Evolutionary conservation across 2,888 invertebrate species (phyloP).

Genomic region (Oegoconia quadripuncta): DNA sequence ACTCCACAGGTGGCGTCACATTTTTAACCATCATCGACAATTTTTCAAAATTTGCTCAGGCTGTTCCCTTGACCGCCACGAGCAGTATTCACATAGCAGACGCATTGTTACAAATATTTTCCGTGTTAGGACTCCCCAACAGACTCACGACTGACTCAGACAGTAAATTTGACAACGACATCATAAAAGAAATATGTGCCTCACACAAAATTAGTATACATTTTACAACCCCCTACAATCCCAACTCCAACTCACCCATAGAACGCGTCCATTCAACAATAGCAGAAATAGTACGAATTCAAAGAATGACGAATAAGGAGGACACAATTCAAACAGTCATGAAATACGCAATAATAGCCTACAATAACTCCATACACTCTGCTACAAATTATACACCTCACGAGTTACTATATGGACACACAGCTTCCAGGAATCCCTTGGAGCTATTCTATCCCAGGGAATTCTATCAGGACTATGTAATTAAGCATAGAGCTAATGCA

Average conservation of each 20-base stretch:
- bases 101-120: conserved; percentile 18
- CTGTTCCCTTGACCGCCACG: conserved; percentile 12
- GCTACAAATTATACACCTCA: conserved; percentile 8
- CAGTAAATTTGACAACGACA: conserved; percentile 6
- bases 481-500: conserved; percentile 10
- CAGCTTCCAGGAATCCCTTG: conserved; percentile 1
- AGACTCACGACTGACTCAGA: conserved; percentile 9
- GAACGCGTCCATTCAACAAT: conserved; percentile 21
- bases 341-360: conserved; percentile 7
- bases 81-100: conserved; percentile 15
- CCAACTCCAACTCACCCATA: conserved; percentile 22
- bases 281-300: conserved; percentile 17
- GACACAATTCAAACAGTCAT: conserved; percentile 4
- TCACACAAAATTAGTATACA: conserved; percentile 23
- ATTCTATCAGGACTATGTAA: conserved; percentile 10
- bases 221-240: conserved; percentile 24
- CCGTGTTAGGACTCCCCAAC: conserved; percentile 5
- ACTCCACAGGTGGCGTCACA: conserved; percentile 14
- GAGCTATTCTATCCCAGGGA: conserved; percentile 1
- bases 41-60: conserved; percentile 22
- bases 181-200: conserved; percentile 18
- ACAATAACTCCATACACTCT: conserved; percentile 7
- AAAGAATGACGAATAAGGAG: conserved; percentile 15
- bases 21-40: conserved; percentile 20
- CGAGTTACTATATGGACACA: conserved; percentile 12